Base-by-base conservation (phyloP, 2,113 vertebrate genomes). In the Myiozetetes cayanensis region DNA sequence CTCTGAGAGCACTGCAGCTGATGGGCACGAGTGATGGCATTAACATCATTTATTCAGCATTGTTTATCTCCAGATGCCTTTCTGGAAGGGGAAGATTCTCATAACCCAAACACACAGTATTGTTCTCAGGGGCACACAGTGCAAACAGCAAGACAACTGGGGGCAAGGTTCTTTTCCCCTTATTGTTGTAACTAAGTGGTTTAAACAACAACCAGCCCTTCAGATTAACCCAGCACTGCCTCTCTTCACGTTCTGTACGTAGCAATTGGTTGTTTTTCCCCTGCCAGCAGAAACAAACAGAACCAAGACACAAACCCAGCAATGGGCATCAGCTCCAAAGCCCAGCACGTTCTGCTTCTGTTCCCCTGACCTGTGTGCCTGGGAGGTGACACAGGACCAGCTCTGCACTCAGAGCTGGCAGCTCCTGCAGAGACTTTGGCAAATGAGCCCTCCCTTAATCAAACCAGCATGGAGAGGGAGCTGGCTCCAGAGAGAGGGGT, bases 231-330 rank as follows among this genome's bases (percentile, higher is more conserved):
- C 74, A 27, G 25, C 16, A 19, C 2, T 35, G 22, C 24, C 31
- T 43, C 65, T 49, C 41, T 58, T 53, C 3, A 8, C 61, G 28
- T 9, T 10, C 43, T 12, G 3, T 5, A 14, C 1, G 52, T 0
- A 33, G 6, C 14, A 50, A 53, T 4, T 23, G 49, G 4, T 4
- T 11, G 23, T 2, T 0, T 41, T 28, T 21, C 19, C 21, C 39
- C 52, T 58, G n/a, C 52, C 59, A 77, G 81, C 35, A 35, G 6
- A 50, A 72, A 1, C 65, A 50, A 86, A 90, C 23, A 83, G 65
- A 83, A 61, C n/a, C 22, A 31, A 74, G 73, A 58, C 46, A 37
- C 16, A 65, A 83, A 71, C 33, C 58, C 6, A 35, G 25, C 12
- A 37, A 21, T 0, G 8, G 0, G 35, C 67, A 75, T 2, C 41